Percentiles rank a stretch among this genome's conserved stretches.
phyloP scores from a whole-genome alignment of 2,797 vertebrate species.

The Cyprinodon diabolis region DNA sequence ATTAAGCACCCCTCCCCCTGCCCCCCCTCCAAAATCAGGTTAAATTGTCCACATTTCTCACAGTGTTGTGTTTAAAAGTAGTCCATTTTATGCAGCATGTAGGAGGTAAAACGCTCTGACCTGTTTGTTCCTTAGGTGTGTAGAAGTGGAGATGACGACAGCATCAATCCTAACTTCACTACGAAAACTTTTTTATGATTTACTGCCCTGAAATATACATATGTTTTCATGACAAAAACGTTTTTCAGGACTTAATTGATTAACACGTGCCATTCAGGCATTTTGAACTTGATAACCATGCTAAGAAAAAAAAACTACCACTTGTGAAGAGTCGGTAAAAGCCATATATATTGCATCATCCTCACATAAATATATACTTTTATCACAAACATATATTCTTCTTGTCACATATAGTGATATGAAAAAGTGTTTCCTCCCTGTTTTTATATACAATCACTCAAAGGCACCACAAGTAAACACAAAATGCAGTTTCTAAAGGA shows the following conservation, averaged over 20 bases:
- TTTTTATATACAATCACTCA: no score
- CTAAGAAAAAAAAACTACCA: not conserved
- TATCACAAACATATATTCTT: no score
- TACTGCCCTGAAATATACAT: not conserved
- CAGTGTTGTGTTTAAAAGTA: slow-evolving; percentile 60
- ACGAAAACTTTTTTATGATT: not conserved
- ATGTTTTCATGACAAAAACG: not conserved
- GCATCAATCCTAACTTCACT: slow-evolving; percentile 15
- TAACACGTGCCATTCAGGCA: no score
- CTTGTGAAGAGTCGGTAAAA: no score
- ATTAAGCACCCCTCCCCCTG: slow-evolving; percentile 61
- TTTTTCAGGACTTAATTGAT: not conserved
- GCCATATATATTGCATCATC: no score
- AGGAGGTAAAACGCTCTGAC: slow-evolving; percentile 61
- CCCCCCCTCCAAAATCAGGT: slow-evolving; percentile 68
- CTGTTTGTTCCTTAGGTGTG: slow-evolving; percentile 42
- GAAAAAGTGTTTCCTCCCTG: no score
- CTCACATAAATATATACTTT: no score
- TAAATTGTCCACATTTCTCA: slow-evolving; percentile 71
- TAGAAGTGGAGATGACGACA: slow-evolving; percentile 25
- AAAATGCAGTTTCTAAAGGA: no score
- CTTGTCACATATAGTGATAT: no score
- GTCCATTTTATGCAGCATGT: slow-evolving; percentile 44
- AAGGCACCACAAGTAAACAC: no score
- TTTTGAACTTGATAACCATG: not conserved